These are phyloP conservation scores for Epinotia demarniana DNA, from an alignment of 2,888 invertebrate genomes.

Conservation along the genomic window DNA sequence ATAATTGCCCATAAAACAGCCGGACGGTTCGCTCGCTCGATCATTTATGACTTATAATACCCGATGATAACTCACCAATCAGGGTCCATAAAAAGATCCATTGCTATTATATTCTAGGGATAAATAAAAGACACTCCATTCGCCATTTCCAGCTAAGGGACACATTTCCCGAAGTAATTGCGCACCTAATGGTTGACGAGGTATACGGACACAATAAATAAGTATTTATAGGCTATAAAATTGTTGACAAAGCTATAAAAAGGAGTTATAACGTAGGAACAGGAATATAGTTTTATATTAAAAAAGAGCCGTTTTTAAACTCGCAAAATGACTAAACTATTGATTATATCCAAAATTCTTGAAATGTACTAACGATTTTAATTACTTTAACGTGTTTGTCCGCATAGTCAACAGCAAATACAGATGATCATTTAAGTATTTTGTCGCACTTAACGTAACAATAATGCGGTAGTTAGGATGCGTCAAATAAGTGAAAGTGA, in stretches of 20 bases:
- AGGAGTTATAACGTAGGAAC: conserved; percentile 1
- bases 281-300: neutral
- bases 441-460: too few relatives aligned
- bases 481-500: too few relatives aligned
- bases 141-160: conserved; percentile 31
- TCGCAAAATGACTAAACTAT: neutral
- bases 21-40: neutral
- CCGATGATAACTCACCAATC: neutral
- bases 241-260: conserved; percentile 16
- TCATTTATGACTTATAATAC: neutral
- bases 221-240: conserved; percentile 28
- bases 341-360: neutral
- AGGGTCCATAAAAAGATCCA: neutral
- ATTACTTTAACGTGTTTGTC: too few relatives aligned
- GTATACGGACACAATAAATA: conserved; percentile 15
- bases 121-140: conserved; percentile 44
- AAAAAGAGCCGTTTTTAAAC: neutral
- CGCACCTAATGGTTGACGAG: conserved; percentile 22
- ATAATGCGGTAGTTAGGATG: too few relatives aligned
- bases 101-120: conserved; percentile 5
- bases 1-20: too few relatives aligned
- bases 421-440: too few relatives aligned
- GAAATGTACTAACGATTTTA: neutral
- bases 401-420: too few relatives aligned
- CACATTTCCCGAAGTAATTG: conserved; percentile 22